phyloP scores from a whole-genome alignment of 2,113 vertebrate genomes.

The sheep (Ovis aries) region DNA sequence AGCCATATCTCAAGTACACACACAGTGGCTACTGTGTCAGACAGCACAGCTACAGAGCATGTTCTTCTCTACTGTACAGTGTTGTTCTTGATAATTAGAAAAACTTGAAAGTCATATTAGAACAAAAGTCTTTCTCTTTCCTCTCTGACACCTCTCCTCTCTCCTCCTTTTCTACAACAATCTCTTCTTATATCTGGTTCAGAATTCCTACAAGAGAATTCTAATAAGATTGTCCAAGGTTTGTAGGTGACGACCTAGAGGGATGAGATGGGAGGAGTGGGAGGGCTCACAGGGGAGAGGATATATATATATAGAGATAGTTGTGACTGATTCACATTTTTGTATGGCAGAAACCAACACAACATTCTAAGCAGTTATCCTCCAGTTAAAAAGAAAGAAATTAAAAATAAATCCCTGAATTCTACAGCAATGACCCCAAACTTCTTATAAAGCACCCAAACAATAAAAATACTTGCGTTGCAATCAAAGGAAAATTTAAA shows the following conservation, averaged over 20 bases:
- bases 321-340: not conserved
- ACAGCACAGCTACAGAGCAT: not conserved
- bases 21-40: not conserved
- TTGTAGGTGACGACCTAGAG: not conserved
- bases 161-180: not conserved
- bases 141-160: not conserved
- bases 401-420: not conserved
- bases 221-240: not conserved
- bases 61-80: not conserved
- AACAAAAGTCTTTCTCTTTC: not conserved
- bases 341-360: not conserved
- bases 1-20: not conserved
- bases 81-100: not conserved
- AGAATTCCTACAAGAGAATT: not conserved
- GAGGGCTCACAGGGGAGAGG: not conserved
- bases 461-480: not conserved
- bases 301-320: not conserved
- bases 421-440: not conserved
- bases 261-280: not conserved
- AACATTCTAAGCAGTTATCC: not conserved
- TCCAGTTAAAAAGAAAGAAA: not conserved
- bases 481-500: not conserved
- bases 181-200: not conserved
- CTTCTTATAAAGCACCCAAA: not conserved
- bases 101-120: not conserved